Evolutionary conservation across 2,888 invertebrate genomes (phyloP), one percentile per base, ranked within the genome.

Genomic region (Hydraecia micacea): DNA sequence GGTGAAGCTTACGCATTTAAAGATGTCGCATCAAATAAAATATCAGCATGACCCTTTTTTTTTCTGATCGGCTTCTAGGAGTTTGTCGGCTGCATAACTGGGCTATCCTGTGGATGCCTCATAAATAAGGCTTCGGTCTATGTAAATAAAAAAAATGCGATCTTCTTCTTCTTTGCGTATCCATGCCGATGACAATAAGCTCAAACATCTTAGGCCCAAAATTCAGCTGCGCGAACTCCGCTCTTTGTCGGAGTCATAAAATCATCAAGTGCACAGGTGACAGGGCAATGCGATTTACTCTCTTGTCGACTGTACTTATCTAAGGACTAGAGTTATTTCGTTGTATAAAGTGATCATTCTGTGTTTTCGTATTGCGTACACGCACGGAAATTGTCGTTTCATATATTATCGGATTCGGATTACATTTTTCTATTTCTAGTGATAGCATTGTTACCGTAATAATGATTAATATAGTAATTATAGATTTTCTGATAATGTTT

Each of bases 361-460:
- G 66, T 65, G 2, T 2, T 58, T 65, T 46, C 0, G 13, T 75
- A 7, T 62, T 46, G 67, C 32, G 18, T 49, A 39, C 18, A 80
- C 86, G 87, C 83, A 88, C 87, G 85, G 85, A 90, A 79, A 84
- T 86, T 89, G 90, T 89, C 85, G 77, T 75, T 82, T 84, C 80
- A 73, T 84, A n/a, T 87, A n/a, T 87, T 87, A 90, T 89, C 86
- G 80, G 84, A 87, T 91, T 88, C 86, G 75, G 84, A 89, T 91
- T 91, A 87, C 88, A 86, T 82, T 89, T 89, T 89, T 86, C 81
- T 86, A 87, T 90, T 89, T 84, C 81, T 80, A 77, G 65, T 74
- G 78, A 82, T 81, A 83, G n/a, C 62, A 74, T 83, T 81, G 66
- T 79, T 70, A 80, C 36, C 60, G 73, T 77, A 85, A 81, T 80